phyloP scores from a whole-genome alignment of 2,113 vertebrate species.

The Ageneiosus marmoratus region DNA sequence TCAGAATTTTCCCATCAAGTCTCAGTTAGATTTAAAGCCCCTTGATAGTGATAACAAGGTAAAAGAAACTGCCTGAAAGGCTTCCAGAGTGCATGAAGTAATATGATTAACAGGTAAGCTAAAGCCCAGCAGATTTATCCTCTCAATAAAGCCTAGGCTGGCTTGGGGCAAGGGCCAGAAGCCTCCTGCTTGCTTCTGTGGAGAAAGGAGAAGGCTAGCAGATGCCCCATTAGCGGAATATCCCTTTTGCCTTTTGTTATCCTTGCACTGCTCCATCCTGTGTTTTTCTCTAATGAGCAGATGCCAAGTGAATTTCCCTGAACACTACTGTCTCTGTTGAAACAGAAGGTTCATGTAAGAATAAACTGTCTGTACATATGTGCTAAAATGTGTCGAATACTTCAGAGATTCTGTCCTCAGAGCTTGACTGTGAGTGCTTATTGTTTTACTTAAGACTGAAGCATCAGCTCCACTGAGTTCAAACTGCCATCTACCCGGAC shows the following conservation, averaged over 20 bases:
- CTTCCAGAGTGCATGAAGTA: conserved; percentile 57
- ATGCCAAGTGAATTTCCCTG: conserved; percentile 50
- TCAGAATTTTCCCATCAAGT: neutral
- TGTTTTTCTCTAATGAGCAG: conserved; percentile 60
- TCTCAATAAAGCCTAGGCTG: conserved; percentile 55
- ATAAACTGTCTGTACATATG: neutral
- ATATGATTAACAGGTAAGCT: conserved; percentile 72
- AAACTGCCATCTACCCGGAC: conserved; percentile 52
- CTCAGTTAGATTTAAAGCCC: conserved; percentile 38
- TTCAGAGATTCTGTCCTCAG: conserved; percentile 56
- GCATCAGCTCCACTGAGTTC: conserved; percentile 46
- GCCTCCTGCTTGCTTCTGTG: conserved; percentile 28
- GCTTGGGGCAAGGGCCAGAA: conserved; percentile 47
- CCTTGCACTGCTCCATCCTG: conserved; percentile 47
- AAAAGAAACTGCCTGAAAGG: conserved; percentile 43
- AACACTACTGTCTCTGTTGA: neutral
- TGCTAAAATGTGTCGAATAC: conserved; percentile 43
- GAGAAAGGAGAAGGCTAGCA: conserved; percentile 57
- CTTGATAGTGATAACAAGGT: conserved; percentile 31
- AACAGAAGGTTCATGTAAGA: neutral
- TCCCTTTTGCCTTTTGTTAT: conserved; percentile 64
- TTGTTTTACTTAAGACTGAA: conserved; percentile 40
- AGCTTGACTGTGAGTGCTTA: conserved; percentile 62
- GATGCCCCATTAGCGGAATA: conserved; percentile 64
- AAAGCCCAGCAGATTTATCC: conserved; percentile 61